A percentile compares a stretch with the other conserved stretches of the same genome.
phyloP scores from a whole-genome alignment of 2,797 vertebrate species.

The Tokudaia tokunoshimensis region DNA sequence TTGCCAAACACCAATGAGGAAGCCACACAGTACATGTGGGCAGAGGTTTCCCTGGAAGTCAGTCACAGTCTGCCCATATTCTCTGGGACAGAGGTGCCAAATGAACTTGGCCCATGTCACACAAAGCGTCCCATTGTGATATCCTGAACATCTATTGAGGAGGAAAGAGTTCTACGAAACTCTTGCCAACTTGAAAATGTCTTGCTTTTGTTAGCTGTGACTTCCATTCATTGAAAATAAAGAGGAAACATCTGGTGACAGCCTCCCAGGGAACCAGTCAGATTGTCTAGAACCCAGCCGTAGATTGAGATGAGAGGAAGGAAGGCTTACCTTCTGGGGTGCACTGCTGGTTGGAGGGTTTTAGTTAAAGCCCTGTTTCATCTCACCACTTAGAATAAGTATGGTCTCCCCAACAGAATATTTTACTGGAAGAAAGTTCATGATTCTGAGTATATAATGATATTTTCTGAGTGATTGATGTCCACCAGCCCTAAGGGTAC shows the following conservation, averaged over 20 bases:
- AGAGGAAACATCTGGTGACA: not conserved
- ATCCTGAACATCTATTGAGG: not conserved
- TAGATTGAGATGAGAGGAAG: not conserved
- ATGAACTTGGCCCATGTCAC: not conserved
- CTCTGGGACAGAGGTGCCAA: constrained; percentile 57
- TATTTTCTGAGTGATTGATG: not conserved
- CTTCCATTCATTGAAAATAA: not conserved
- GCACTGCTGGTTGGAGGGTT: not conserved
- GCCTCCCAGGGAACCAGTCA: constrained; percentile 10
- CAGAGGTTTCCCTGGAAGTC: constrained; percentile 66
- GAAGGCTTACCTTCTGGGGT: not conserved
- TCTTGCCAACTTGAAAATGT: not conserved
- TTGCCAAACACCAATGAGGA: constrained; percentile 81
- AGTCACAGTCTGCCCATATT: constrained; percentile 72
- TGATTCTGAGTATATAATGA: not conserved
- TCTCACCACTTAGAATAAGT: not conserved
- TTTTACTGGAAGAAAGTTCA: not conserved
- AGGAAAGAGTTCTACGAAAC: not conserved
- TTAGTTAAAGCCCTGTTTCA: not conserved
- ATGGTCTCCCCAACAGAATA: not conserved
- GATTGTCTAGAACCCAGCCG: not conserved
- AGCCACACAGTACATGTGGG: constrained; percentile 80
- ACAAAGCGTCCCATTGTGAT: constrained; percentile 13
- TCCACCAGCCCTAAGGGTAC: not conserved
- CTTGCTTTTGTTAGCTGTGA: constrained; percentile 29